A percentile compares a stretch with the other conserved stretches of the same genome.
These are phyloP conservation scores for Oryzias melastigma DNA, from an alignment of 2,113 vertebrate genomes.

Conservation along the genomic window DNA sequence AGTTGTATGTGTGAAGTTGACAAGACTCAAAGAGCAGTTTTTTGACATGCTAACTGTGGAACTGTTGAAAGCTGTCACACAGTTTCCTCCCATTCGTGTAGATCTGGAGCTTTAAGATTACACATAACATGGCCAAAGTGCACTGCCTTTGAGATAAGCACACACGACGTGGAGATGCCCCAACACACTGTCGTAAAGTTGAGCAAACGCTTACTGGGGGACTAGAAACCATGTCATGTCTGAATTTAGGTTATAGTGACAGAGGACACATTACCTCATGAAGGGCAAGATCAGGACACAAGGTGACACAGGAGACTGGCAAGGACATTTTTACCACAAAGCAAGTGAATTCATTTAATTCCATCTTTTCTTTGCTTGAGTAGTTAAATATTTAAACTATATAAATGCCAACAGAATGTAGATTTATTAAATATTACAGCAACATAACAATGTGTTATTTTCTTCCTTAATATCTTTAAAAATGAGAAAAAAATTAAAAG, in stretches of 20 bases:
- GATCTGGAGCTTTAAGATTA: slow-evolving; percentile 67
- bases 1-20: neutral
- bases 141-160: slow-evolving; percentile 64
- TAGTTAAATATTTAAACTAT: neutral
- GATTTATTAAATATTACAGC: neutral
- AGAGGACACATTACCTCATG: neutral
- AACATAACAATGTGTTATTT: no score
- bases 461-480: no score
- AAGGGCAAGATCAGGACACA: slow-evolving; percentile 3
- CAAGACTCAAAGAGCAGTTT: slow-evolving; percentile 13
- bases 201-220: neutral
- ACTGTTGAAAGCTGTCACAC: slow-evolving; percentile 28
- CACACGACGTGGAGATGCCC: slow-evolving; percentile 22
- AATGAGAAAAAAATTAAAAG: no score
- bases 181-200: slow-evolving; percentile 15
- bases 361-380: neutral
- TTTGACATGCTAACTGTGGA: slow-evolving; percentile 32
- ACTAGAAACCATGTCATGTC: slow-evolving; percentile 13
- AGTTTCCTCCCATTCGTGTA: slow-evolving; percentile 51
- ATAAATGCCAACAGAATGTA: neutral
- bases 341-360: neutral
- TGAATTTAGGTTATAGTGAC: slow-evolving; percentile 20
- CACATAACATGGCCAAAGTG: slow-evolving; percentile 30
- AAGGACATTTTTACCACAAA: neutral
- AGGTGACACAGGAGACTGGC: slow-evolving; percentile 5